Percentiles rank a stretch among this genome's conserved stretches.
Evolutionary conservation across 2,888 invertebrate species (phyloP).

Genomic region (Digitonthophagus gazella): DNA sequence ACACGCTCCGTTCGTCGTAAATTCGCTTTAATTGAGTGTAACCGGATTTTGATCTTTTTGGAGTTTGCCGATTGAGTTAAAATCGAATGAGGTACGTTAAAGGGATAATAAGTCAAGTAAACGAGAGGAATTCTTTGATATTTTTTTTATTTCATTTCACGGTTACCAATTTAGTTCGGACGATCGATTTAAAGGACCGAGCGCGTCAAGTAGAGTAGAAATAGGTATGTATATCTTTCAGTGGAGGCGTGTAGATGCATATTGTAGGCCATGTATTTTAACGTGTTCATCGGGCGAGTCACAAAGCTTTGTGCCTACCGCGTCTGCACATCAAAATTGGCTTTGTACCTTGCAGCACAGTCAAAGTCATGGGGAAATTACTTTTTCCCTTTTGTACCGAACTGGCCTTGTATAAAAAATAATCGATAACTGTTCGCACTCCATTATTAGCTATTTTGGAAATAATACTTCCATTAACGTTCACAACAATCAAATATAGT

Average conservation of each 20-base stretch:
- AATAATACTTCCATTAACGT: no score
- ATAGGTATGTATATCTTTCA: not conserved
- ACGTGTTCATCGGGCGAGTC: not conserved
- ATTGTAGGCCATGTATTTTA: not conserved
- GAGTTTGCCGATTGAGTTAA: not conserved
- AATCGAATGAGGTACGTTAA: not conserved
- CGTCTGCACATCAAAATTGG: not conserved
- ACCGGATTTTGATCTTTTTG: not conserved
- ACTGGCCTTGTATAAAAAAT: no score
- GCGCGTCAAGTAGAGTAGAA: no score
- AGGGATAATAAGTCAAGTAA: not conserved
- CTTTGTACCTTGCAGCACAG: not conserved
- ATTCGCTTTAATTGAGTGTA: not conserved
- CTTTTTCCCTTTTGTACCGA: not conserved
- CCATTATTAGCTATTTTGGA: no score
- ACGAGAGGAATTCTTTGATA: not conserved
- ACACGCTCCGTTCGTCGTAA: not conserved
- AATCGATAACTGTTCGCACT: no score
- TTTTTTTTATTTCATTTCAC: no score
- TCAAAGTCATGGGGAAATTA: not conserved
- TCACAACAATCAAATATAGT: no score
- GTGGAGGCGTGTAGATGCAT: not conserved
- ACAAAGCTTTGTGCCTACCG: not conserved
- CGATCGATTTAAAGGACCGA: no score
- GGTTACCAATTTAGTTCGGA: no score